Percentiles rank a stretch among this genome's conserved stretches.
phyloP scores from a whole-genome alignment of 1,140 invertebrate species.

The Bilobella aurantiaca region DNA sequence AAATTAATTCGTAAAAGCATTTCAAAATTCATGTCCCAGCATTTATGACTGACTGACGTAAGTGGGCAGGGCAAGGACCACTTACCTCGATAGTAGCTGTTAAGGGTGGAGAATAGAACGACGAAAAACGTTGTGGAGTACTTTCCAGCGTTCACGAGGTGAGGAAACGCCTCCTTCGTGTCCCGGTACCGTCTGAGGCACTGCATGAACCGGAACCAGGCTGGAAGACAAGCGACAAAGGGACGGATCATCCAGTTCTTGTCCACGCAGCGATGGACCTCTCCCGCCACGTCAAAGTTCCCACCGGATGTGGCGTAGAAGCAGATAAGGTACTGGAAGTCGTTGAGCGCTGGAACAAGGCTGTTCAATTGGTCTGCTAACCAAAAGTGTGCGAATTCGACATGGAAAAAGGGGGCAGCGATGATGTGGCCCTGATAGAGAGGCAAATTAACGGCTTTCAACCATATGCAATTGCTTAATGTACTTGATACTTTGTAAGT shows the following conservation, averaged over 20 bases:
- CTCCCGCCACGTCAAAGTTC: conserved; percentile 26
- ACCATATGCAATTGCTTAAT: not conserved
- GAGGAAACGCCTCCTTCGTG: conserved; percentile 80
- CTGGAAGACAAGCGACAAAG: conserved; percentile 79
- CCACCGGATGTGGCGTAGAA: conserved; percentile 54
- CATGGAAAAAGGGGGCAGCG: conserved; percentile 88
- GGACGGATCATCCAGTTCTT: conserved; percentile 49
- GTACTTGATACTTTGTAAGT: not conserved
- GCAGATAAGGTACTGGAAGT: conserved; percentile 84
- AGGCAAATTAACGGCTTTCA: not conserved
- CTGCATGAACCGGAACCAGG: conserved; percentile 96
- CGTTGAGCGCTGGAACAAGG: conserved; percentile 72
- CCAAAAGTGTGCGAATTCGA: conserved; percentile 99
- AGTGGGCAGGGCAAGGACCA: no score
- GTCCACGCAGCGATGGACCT: conserved; percentile 26
- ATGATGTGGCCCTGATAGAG: conserved; percentile 63
- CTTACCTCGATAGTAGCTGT: conserved; percentile 54
- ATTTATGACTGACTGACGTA: no score
- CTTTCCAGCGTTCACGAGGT: conserved; percentile 93
- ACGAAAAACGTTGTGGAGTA: conserved; percentile 96
- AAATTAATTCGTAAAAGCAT: not conserved
- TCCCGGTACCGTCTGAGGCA: conserved; percentile 87
- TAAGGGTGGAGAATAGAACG: conserved; percentile 71
- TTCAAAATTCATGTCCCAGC: no score
- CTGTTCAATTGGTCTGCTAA: conserved; percentile 97